These are phyloP conservation scores for Drosophila persimilis DNA, from an alignment of 1,140 invertebrate species.

Conservation along the genomic window DNA sequence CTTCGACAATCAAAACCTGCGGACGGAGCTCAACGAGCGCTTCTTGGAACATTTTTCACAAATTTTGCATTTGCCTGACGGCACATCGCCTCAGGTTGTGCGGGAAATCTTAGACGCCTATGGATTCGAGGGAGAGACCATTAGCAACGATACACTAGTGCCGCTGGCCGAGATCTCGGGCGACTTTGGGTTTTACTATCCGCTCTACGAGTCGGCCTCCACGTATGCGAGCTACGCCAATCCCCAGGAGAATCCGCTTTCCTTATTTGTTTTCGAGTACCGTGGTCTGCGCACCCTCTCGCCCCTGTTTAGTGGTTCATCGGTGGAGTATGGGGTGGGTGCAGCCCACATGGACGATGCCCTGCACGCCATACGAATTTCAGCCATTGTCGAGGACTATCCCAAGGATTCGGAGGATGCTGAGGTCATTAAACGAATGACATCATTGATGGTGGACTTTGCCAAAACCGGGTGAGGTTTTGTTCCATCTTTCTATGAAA, in stretches of 20 bases:
- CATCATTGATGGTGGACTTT: slow-evolving; percentile 41
- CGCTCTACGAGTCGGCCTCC: slow-evolving; percentile 40
- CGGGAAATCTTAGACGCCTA: slow-evolving; percentile 30
- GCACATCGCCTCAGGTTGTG: not conserved
- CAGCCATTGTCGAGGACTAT: slow-evolving; percentile 25
- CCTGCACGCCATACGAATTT: slow-evolving; percentile 48
- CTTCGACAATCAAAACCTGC: not conserved
- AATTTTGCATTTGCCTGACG: slow-evolving; percentile 30
- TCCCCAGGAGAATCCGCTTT: slow-evolving; percentile 37
- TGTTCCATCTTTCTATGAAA: slow-evolving; percentile 38
- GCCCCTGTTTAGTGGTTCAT: not conserved
- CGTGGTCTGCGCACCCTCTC: not conserved
- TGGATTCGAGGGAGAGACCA: slow-evolving; percentile 3
- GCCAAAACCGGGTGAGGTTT: slow-evolving; percentile 51
- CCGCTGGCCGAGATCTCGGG: slow-evolving; percentile 35
- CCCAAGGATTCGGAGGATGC: slow-evolving; percentile 41
- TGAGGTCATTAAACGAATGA: slow-evolving; percentile 29
- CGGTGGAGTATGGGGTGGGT: slow-evolving; percentile 29
- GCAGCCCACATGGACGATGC: slow-evolving; percentile 67
- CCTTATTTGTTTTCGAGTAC: slow-evolving; percentile 55
- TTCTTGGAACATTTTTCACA: slow-evolving; percentile 33
- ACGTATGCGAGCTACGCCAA: slow-evolving; percentile 50
- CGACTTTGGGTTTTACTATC: slow-evolving; percentile 58
- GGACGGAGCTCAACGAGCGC: slow-evolving; percentile 42
- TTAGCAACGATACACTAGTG: slow-evolving; percentile 47